phyloP scores from a whole-genome alignment of 2,113 vertebrate genomes.

The Petrocephalus microphthalmus region DNA sequence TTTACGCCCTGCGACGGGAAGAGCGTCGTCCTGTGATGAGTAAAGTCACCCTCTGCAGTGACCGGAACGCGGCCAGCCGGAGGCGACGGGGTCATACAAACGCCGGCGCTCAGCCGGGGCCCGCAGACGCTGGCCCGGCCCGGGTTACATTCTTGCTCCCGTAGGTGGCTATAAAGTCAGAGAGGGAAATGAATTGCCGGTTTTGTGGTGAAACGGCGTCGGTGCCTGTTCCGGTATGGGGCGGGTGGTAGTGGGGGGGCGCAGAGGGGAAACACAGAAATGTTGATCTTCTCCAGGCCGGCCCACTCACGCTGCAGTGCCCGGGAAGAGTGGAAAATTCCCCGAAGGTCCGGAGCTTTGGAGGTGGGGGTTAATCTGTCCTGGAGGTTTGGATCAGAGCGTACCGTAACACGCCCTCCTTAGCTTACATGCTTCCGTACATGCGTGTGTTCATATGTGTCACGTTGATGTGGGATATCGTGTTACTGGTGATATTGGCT shows the following conservation, averaged over 20 bases:
- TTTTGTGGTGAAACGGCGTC: background rate
- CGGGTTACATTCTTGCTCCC: background rate
- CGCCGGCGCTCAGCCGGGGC: background rate
- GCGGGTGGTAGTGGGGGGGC: background rate
- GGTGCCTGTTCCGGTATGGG: background rate
- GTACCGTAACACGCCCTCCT: background rate
- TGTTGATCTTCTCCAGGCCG: background rate
- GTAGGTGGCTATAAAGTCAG: background rate
- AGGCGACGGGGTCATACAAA: background rate
- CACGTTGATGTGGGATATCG: background rate
- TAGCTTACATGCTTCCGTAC: background rate
- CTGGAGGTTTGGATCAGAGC: background rate
- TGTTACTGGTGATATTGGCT: background rate
- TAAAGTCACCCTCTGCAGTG: background rate
- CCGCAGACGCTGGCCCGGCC: background rate
- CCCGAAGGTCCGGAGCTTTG: background rate
- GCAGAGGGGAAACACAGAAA: background rate
- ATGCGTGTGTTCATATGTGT: background rate
- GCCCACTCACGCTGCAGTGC: background rate
- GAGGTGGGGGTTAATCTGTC: background rate
- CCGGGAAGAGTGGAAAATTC: slow-evolving; percentile 4
- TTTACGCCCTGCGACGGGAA: background rate
- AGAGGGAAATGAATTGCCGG: background rate
- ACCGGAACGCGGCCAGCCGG: background rate
- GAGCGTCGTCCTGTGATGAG: background rate